phyloP scores from a whole-genome alignment of 2,797 vertebrate species.

The Pristis pectinata region DNA sequence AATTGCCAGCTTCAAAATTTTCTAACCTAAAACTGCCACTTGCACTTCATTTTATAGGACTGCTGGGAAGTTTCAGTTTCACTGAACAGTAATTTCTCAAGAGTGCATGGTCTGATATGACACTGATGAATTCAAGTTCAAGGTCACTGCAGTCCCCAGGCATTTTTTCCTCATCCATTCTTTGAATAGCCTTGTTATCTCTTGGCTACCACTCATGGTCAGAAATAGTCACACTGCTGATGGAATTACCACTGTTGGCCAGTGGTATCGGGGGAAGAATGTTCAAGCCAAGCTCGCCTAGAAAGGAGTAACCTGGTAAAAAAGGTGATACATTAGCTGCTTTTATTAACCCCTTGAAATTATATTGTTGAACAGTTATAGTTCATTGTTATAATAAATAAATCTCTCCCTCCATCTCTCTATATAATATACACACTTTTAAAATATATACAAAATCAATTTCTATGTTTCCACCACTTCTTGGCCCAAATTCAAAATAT shows the following conservation, averaged over 20 bases:
- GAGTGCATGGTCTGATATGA: not conserved
- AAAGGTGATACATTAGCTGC: too few relatives aligned
- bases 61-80: not conserved
- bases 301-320: not conserved
- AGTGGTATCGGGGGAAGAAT: not conserved
- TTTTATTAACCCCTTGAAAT: not conserved
- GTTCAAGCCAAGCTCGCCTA: not conserved
- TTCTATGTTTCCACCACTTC: not conserved
- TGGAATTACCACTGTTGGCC: not conserved
- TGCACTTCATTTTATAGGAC: not conserved
- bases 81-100: not conserved
- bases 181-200: conserved; percentile 9
- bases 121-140: not conserved
- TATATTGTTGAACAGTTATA: not conserved
- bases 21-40: not conserved
- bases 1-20: not conserved
- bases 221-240: not conserved
- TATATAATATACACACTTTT: too few relatives aligned
- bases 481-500: not conserved
- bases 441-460: too few relatives aligned
- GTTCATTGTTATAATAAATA: not conserved
- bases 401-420: too few relatives aligned
- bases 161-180: not conserved
- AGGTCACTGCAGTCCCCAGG: not conserved
- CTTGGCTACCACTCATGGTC: not conserved